Conservation (phyloP, 1,140 invertebrate genomes). For the Aethina tumida region DNA sequence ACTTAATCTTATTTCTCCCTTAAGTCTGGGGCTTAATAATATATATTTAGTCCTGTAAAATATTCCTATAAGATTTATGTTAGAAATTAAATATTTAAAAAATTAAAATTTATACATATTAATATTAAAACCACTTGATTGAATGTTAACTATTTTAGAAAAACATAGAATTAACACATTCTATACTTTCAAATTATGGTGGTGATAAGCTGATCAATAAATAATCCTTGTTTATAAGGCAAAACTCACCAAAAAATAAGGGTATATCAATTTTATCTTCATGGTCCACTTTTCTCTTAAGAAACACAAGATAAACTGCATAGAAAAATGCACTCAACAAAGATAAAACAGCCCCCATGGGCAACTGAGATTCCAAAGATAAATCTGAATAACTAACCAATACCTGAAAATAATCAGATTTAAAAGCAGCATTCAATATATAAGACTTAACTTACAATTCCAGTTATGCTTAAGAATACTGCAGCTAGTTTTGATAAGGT, state of each 20-base stretch:
- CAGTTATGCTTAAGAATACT: constrained; percentile 66
- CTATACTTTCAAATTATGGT: no score
- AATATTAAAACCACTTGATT: no score
- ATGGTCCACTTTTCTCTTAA: constrained; percentile 69
- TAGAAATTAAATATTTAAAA: no score
- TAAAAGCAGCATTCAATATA: not conserved
- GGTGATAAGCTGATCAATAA: not conserved
- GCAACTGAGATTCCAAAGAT: constrained; percentile 46
- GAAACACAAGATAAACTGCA: constrained; percentile 72
- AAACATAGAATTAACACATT: no score
- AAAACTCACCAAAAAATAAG: constrained; percentile 72
- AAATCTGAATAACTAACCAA: constrained; percentile 63
- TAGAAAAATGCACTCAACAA: constrained; percentile 77
- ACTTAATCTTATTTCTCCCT: no score
- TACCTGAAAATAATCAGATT: constrained; percentile 39
- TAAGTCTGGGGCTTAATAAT: no score
- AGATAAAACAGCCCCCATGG: constrained; percentile 63
- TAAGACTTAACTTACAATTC: constrained; percentile 50
- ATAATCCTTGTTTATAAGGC: not conserved
- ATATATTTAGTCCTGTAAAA: no score
- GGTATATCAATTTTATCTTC: constrained; percentile 84
- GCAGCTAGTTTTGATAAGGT: constrained; percentile 72
- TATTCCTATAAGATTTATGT: no score
- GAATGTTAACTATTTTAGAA: no score
- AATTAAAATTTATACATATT: no score